Evolutionary conservation across 1,140 invertebrate genomes (phyloP), one percentile per base, ranked within the genome.

Genomic region (Papilio machaon): DNA sequence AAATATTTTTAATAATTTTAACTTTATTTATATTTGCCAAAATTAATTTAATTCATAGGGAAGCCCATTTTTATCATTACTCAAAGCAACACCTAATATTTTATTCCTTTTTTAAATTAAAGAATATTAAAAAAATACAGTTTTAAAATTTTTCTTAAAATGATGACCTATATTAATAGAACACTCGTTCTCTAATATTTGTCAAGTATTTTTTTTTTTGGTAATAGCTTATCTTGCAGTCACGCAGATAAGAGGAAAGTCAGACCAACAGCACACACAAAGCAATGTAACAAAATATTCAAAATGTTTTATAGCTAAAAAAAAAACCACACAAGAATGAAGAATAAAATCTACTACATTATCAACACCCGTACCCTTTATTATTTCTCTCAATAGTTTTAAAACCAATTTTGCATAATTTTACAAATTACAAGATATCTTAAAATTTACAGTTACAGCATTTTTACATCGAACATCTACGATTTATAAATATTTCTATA

Each of bases 401-500:
- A 76, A 76, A 35, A 81, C 64, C 64, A 70, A 70, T 70, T 43
- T 79, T 81, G 78, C 82, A 83, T 77, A 10, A 79, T 79, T 60
- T 79, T 67, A 64, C 77, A 46, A 38, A 79, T 79, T 78, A 64
- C 46, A 67, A 77, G 52, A 82, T 67, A 79, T 79, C 74, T 46
- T 79, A 82, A 79, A 79, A 82, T 19, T 74, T 79, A 79, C 19
- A 79, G 30, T 70, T 70, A 38, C 64, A 43, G 52, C 79, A 80
- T 74, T 47, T 38, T 80, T 78, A 82, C 79, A 67, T 77, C 80
- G 81, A 82, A 85, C 80, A 54, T 64, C 82, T 83, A 82, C 79
- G 80, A 58, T 85, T 81, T 85, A 85, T 82, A 85, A 82, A 84
- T 84, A 79, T 83, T 82, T 83, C 80, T 84, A 84, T 35, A 67